phyloP scores from a whole-genome alignment of 2,888 invertebrate genomes.

The Oxycera nigricornis region DNA sequence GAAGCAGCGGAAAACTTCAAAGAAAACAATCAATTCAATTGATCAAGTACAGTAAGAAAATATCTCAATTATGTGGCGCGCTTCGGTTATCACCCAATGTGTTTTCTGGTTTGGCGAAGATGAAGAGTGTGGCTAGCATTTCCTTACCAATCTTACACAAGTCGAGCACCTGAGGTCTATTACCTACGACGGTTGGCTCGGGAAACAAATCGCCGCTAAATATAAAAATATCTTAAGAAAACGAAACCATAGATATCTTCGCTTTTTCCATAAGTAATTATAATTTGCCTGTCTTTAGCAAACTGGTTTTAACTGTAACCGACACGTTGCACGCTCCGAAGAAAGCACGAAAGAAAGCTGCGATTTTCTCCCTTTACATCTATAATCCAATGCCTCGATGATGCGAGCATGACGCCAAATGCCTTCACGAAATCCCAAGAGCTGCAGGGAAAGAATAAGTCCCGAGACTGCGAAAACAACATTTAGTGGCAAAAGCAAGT shows the following conservation, averaged over 20 bases:
- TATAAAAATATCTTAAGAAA: not conserved
- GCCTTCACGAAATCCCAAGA: not conserved
- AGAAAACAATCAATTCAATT: too few relatives aligned
- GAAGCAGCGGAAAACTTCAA: too few relatives aligned
- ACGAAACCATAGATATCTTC: not conserved
- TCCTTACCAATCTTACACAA: too few relatives aligned
- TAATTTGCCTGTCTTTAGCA: not conserved
- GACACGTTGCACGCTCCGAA: not conserved
- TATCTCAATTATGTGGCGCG: too few relatives aligned
- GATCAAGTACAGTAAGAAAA: too few relatives aligned
- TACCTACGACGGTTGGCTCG: not conserved
- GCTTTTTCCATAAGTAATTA: not conserved
- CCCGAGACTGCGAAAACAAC: not conserved
- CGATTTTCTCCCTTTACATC: not conserved
- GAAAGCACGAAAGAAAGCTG: slow-evolving; percentile 2
- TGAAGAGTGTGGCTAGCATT: too few relatives aligned
- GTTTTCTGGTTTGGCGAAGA: too few relatives aligned
- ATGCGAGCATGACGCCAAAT: not conserved
- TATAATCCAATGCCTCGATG: not conserved
- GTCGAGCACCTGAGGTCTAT: too few relatives aligned
- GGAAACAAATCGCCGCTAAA: not conserved
- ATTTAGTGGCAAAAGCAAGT: not conserved
- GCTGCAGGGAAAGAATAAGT: not conserved
- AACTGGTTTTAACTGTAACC: slow-evolving; percentile 30
- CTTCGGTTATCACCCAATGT: too few relatives aligned